Conservation (phyloP, 2,113 vertebrate genomes). For the Mobula birostris region DNA sequence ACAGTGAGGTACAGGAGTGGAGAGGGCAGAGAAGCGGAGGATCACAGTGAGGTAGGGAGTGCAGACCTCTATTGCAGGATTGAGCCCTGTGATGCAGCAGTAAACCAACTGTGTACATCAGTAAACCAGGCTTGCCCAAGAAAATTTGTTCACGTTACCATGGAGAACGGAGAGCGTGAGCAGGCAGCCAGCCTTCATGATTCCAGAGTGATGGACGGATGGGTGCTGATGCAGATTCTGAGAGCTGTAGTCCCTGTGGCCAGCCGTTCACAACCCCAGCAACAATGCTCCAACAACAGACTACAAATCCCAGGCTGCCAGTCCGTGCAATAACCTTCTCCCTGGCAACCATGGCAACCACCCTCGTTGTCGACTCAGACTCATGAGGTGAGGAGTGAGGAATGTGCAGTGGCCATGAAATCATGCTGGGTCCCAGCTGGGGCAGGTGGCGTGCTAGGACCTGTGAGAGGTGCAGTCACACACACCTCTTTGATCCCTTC, state of each 20-base stretch:
- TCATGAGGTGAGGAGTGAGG: background rate
- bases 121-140: background rate
- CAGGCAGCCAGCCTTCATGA: background rate
- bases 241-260: background rate
- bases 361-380: background rate
- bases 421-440: background rate
- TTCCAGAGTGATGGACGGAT: background rate
- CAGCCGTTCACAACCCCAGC: background rate
- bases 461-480: too few species aligned
- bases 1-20: too few species aligned
- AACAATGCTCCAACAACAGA: background rate
- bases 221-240: background rate
- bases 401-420: background rate
- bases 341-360: background rate
- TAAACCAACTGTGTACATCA: too few species aligned
- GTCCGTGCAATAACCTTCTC: background rate
- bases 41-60: too few species aligned
- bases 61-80: too few species aligned
- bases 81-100: too few species aligned
- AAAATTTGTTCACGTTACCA: background rate
- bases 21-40: too few species aligned
- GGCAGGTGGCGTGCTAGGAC: too few species aligned
- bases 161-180: background rate
- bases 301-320: background rate
- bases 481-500: background rate